Evolutionary conservation across 1,140 invertebrate genomes (phyloP), one percentile per base, ranked within the genome.

Genomic region (Zaprionus tsacasi): DNA sequence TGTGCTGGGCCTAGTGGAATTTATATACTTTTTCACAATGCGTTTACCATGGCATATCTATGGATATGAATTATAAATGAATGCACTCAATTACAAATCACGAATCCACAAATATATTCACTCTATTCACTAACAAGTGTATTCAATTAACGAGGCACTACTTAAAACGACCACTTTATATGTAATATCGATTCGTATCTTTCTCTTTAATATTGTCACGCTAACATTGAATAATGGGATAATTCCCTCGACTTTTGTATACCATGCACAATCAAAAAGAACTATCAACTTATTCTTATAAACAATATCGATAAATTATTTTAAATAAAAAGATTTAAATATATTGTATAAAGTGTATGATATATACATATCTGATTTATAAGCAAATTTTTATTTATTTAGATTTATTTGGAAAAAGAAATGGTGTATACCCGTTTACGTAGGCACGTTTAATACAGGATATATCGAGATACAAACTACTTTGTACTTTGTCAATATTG

Each of bases 1-100:
- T 72, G 95, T 96, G 0, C 91, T 96, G 12, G 95, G 95, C 57
- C 94, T 95, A 70, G 94, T 95, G 64, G 96, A 96, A 86, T 94
- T 96, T 25, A 57, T 96, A 1, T 96, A 96, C 70, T 96, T 95
- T 70, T 93, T 94, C 21, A 94, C 94, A 0, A 70, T 96, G 30
- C 93, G 94, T 15, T 86, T 95, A 13, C 93, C 93, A 70, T 95
- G 94, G 92, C 95, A 94, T 61, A 58, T 88, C 35, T 54, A 81
- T 27, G 90, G 90, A 6, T 91, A 91, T 64, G 66, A 68, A 55
- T 58, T 88, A 15, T 91, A 77, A 52, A 50, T 25, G 10, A 12
- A 12, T 17, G 27, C 10, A 35, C 35, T 3, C 8, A 50, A 50
- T 57, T 36, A 21, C 40, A 45, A 50, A 50, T 21, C 17, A 25